Conservation (phyloP, 2,888 invertebrate genomes). For the Macaria liturata region DNA sequence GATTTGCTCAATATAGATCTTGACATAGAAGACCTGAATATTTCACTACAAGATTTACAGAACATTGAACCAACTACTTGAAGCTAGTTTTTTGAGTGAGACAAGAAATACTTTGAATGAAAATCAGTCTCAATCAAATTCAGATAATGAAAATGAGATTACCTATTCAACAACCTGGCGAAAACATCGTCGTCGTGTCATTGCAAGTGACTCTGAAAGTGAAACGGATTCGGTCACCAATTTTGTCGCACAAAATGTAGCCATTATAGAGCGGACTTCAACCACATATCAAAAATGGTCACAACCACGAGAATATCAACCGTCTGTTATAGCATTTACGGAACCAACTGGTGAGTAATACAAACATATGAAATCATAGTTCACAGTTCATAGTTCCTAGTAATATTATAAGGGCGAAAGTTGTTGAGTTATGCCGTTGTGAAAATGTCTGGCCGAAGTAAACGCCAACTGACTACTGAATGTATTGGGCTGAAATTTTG, state of each 20-base stretch:
- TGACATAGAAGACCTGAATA: constrained; percentile 5
- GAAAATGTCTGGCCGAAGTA: too few species aligned
- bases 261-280: not conserved
- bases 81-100: constrained; percentile 9
- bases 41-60: constrained; percentile 8
- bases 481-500: too few species aligned
- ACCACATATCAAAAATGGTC: constrained; percentile 11
- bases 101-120: constrained; percentile 5
- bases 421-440: too few species aligned
- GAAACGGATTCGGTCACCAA: constrained; percentile 6
- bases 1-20: constrained; percentile 4
- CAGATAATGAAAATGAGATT: constrained; percentile 4
- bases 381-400: not conserved
- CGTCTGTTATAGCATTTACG: constrained; percentile 23
- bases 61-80: constrained; percentile 8
- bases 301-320: constrained; percentile 21
- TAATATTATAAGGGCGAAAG: not conserved
- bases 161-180: not conserved
- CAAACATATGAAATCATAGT: constrained; percentile 8
- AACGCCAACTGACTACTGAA: too few species aligned
- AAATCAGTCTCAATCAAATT: constrained; percentile 16
- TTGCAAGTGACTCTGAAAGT: constrained; percentile 17
- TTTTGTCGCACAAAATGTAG: constrained; percentile 4
- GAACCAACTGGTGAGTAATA: constrained; percentile 21
- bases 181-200: constrained; percentile 18